Evolutionary conservation across 2,797 vertebrate species (phyloP).

Genomic region (Mormyrus hasselquistii): DNA sequence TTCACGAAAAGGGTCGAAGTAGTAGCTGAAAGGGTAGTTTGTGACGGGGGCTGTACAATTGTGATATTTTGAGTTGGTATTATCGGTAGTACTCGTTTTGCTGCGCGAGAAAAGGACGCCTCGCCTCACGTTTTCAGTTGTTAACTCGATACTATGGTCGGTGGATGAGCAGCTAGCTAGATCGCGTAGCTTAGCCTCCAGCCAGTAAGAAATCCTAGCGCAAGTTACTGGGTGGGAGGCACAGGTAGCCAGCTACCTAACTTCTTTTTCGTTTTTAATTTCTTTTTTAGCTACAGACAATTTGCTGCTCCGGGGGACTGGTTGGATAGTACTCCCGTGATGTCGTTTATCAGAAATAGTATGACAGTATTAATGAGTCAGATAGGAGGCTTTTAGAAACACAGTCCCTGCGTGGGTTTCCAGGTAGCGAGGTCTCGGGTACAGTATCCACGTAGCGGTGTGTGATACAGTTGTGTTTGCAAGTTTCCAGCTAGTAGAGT

Average conservation of each 20-base stretch:
- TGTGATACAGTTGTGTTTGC: background rate
- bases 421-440: background rate
- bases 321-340: background rate
- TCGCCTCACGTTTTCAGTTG: constrained; percentile 50
- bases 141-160: constrained; percentile 55
- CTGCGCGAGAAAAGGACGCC: constrained; percentile 39
- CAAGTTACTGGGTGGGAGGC: constrained; percentile 58
- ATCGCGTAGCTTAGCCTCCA: constrained; percentile 59
- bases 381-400: background rate
- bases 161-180: constrained; percentile 52
- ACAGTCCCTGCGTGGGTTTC: background rate
- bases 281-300: background rate
- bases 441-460: background rate
- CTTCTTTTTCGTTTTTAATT: background rate
- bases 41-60: constrained; percentile 27
- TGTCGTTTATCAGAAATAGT: background rate
- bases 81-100: constrained; percentile 20
- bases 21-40: constrained; percentile 31
- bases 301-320: background rate
- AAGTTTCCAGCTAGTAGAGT: background rate
- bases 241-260: constrained; percentile 34
- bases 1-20: constrained; percentile 20
- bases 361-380: background rate
- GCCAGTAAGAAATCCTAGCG: constrained; percentile 66
- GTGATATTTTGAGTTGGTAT: constrained; percentile 30